These are phyloP conservation scores for Tamandua tetradactyla DNA, from an alignment of 2,797 vertebrate species.

Conservation along the genomic window DNA sequence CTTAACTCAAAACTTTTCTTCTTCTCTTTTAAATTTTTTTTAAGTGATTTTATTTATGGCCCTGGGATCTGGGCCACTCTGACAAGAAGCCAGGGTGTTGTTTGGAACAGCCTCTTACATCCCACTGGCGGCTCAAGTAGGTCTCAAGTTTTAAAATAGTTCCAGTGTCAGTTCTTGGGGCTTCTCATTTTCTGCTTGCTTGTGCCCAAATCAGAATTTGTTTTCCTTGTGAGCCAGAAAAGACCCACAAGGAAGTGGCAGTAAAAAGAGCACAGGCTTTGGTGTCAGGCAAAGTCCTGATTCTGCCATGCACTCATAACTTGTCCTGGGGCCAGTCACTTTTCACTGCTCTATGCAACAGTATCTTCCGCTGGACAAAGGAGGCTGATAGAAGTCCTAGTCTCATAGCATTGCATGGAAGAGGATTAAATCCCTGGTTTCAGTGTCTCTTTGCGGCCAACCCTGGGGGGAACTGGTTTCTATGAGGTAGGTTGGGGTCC, in stretches of 20 bases:
- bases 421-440: background rate
- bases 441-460: background rate
- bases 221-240: constrained; percentile 16
- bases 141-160: constrained; percentile 58
- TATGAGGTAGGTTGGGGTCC: background rate
- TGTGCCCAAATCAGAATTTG: background rate
- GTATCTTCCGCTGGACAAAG: background rate
- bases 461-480: background rate
- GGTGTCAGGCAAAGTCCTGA: background rate
- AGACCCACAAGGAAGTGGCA: background rate
- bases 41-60: constrained; percentile 74
- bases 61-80: constrained; percentile 63
- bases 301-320: background rate
- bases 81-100: constrained; percentile 74
- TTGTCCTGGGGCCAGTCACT: background rate
- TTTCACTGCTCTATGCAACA: background rate
- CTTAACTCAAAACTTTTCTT: constrained; percentile 40
- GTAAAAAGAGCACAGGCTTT: background rate
- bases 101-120: constrained; percentile 63
- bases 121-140: background rate
- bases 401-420: background rate
- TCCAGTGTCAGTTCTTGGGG: constrained; percentile 51
- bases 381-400: background rate
- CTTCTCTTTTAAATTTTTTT: constrained; percentile 70
- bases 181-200: constrained; percentile 58